Conservation (phyloP, 2,888 invertebrate species). For the Synergus itoensis region DNA sequence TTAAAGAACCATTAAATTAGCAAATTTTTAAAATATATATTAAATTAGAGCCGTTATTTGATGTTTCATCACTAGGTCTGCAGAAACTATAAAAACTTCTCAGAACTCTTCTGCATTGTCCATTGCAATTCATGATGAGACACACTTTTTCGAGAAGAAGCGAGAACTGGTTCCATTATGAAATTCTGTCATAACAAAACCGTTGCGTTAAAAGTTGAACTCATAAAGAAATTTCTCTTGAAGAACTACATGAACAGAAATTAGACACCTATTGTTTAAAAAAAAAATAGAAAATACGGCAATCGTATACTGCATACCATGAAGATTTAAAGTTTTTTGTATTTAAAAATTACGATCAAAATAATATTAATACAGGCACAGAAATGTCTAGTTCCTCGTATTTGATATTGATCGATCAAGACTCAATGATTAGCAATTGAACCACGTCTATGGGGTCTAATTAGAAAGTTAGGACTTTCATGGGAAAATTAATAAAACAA, state of each 20-base stretch:
- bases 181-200: neutral
- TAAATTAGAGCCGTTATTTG: neutral
- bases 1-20: too few relatives aligned
- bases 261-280: neutral
- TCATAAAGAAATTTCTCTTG: neutral
- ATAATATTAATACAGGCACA: neutral
- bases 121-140: too few relatives aligned
- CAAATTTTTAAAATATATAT: too few relatives aligned
- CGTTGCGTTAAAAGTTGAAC: neutral
- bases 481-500: slow-evolving; percentile 3
- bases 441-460: slow-evolving; percentile 28
- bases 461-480: neutral
- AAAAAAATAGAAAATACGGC: too few relatives aligned
- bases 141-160: too few relatives aligned
- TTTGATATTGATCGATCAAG: neutral
- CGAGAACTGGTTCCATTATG: neutral
- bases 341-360: neutral
- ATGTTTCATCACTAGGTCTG: neutral
- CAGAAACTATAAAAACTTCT: too few relatives aligned
- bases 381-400: neutral
- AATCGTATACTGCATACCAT: too few relatives aligned
- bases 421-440: neutral
- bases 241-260: neutral
- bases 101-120: too few relatives aligned
- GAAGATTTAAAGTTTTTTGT: too few relatives aligned